These are phyloP conservation scores for Lepidostoma basale DNA, from an alignment of 1,140 invertebrate genomes.

Conservation along the genomic window DNA sequence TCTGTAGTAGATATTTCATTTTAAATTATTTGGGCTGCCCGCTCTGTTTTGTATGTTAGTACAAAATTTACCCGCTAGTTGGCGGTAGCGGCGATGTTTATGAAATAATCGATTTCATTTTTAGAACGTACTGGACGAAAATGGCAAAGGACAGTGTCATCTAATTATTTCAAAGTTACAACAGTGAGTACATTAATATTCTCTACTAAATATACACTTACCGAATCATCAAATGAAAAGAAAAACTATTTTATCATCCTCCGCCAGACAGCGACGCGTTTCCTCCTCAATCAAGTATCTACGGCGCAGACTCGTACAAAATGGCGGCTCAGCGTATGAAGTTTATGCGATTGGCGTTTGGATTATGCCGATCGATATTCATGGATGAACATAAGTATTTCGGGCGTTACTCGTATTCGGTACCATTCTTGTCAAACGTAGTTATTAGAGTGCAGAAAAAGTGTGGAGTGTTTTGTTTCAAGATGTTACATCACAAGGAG, in stretches of 20 bases:
- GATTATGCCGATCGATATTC: conserved; percentile 61
- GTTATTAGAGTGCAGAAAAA: conserved; percentile 54
- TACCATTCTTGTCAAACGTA: conserved; percentile 55
- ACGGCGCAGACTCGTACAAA: conserved; percentile 53
- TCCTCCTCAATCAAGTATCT: conserved; percentile 49
- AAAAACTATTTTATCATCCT: conserved; percentile 48
- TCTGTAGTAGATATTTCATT: too few relatives aligned
- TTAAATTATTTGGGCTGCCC: conserved; percentile 8
- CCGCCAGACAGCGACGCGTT: conserved; percentile 54
- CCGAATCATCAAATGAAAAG: neutral
- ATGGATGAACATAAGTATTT: conserved; percentile 61
- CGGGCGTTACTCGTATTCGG: conserved; percentile 54
- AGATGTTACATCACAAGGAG: conserved; percentile 59
- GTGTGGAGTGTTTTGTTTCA: conserved; percentile 55
- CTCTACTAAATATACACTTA: conserved; percentile 22
- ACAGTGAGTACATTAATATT: conserved; percentile 33
- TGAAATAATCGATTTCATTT: conserved; percentile 40
- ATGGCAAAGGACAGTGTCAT: conserved; percentile 26
- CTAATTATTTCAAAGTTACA: conserved; percentile 6
- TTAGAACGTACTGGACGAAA: conserved; percentile 33
- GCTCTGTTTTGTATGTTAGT: conserved; percentile 16
- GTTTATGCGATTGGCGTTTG: conserved; percentile 58
- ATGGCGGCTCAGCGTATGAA: conserved; percentile 57
- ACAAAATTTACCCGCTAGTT: conserved; percentile 24
- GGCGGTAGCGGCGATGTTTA: conserved; percentile 31